phyloP scores from a whole-genome alignment of 2,797 vertebrate species.

The Hydrolagus colliei region DNA sequence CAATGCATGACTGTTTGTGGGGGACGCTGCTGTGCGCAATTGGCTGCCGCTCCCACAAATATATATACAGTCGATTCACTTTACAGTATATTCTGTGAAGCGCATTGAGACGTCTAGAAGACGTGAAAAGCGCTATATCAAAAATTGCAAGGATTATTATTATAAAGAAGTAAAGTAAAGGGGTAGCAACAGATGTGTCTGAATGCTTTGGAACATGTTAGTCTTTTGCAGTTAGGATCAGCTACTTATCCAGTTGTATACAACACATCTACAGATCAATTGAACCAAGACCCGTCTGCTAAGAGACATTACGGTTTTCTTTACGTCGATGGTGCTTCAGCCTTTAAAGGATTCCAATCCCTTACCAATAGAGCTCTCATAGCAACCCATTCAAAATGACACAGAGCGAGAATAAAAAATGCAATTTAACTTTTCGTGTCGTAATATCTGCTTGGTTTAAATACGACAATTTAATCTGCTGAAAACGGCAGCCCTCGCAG shows the following conservation, averaged over 20 bases:
- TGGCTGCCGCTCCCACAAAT: too few relatives aligned
- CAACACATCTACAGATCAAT: background rate
- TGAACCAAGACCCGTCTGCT: background rate
- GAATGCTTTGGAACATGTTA: background rate
- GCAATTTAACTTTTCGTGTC: background rate
- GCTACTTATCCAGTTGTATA: background rate
- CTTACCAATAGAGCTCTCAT: background rate
- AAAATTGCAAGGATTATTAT: too few relatives aligned
- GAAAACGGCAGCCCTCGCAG: background rate
- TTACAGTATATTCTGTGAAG: too few relatives aligned
- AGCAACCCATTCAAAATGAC: too few relatives aligned
- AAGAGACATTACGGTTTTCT: background rate
- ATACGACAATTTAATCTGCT: slow-evolving; percentile 14
- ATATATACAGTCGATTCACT: too few relatives aligned
- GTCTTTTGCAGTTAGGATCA: slow-evolving; percentile 20
- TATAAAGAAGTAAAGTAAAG: background rate
- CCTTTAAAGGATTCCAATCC: background rate
- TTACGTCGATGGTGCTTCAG: background rate
- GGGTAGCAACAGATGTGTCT: background rate
- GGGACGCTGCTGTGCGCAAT: too few relatives aligned
- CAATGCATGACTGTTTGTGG: too few relatives aligned
- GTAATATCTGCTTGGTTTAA: background rate
- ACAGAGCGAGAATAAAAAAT: too few relatives aligned
- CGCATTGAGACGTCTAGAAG: too few relatives aligned
- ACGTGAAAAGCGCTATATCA: too few relatives aligned